These are phyloP conservation scores for Malaclemys terrapin DNA, from an alignment of 2,113 vertebrate genomes.

Conservation along the genomic window DNA sequence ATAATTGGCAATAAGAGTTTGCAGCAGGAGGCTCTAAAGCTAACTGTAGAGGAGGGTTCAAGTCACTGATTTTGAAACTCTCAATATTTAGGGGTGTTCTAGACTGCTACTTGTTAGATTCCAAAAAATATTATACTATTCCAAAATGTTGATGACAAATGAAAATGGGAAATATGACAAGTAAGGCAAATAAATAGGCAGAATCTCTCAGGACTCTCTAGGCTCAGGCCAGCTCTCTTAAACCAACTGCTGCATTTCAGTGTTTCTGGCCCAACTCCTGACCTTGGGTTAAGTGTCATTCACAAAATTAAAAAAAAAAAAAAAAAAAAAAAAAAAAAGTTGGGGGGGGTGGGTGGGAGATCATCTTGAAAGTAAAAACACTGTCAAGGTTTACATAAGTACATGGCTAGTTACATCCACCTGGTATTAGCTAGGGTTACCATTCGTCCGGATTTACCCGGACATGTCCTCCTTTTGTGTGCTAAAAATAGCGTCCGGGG, in stretches of 20 bases:
- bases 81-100: background rate
- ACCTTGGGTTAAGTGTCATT: background rate
- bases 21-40: background rate
- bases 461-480: too few species aligned
- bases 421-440: background rate
- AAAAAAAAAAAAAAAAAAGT: background rate
- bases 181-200: background rate
- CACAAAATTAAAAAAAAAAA: background rate
- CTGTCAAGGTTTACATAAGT: background rate
- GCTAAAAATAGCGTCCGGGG: too few species aligned
- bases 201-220: background rate
- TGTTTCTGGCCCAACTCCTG: background rate
- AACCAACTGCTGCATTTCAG: background rate
- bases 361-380: background rate
- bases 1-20: background rate
- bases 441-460: too few species aligned
- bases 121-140: background rate
- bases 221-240: background rate
- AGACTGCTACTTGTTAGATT: background rate
- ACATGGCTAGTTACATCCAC: background rate
- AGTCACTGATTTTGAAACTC: background rate
- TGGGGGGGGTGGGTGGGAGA: background rate
- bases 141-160: background rate
- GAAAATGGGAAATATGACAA: background rate
- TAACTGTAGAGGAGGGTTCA: background rate